These are phyloP conservation scores for Echinarachnius parma DNA, from an alignment of 53 echinoderm and acorn worm species.

Conservation along the genomic window DNA sequence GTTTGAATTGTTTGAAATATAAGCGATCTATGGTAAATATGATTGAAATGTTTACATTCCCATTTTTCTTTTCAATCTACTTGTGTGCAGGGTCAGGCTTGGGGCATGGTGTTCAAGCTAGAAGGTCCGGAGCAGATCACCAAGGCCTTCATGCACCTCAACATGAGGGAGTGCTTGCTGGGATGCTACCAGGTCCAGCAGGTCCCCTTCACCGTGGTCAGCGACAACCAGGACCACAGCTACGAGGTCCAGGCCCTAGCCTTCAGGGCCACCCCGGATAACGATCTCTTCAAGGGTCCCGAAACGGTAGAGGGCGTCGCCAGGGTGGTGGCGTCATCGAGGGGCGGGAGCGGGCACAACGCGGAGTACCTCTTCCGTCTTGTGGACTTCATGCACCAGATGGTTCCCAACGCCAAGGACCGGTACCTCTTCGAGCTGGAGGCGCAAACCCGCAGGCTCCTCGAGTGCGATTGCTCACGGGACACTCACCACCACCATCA, in stretches of 20 bases:
- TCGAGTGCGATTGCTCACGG: constrained; percentile 49
- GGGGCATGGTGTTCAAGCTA: constrained; percentile 85
- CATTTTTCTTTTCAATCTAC: constrained; percentile 3
- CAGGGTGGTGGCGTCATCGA: constrained; percentile 52
- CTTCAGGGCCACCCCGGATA: constrained; percentile 76
- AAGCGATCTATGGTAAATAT: neutral
- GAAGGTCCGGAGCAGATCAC: constrained; percentile 74
- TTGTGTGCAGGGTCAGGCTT: constrained; percentile 71
- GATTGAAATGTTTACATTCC: neutral
- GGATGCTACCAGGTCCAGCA: constrained; percentile 68
- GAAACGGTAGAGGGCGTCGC: constrained; percentile 60
- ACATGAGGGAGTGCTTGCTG: constrained; percentile 61
- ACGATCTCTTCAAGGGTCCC: constrained; percentile 74
- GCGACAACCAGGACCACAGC: constrained; percentile 25
- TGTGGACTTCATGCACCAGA: constrained; percentile 73
- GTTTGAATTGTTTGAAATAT: neutral
- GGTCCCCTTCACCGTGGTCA: constrained; percentile 50
- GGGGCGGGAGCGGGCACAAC: constrained; percentile 70
- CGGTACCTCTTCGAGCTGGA: constrained; percentile 73
- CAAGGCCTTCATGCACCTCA: constrained; percentile 63
- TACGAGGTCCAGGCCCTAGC: constrained; percentile 46
- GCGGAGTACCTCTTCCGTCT: constrained; percentile 82
- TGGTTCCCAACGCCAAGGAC: constrained; percentile 72
- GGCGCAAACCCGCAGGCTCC: constrained; percentile 23
- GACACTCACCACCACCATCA: too few species aligned